phyloP scores from a whole-genome alignment of 2,113 vertebrate genomes.

The Brachirus orientalis region DNA sequence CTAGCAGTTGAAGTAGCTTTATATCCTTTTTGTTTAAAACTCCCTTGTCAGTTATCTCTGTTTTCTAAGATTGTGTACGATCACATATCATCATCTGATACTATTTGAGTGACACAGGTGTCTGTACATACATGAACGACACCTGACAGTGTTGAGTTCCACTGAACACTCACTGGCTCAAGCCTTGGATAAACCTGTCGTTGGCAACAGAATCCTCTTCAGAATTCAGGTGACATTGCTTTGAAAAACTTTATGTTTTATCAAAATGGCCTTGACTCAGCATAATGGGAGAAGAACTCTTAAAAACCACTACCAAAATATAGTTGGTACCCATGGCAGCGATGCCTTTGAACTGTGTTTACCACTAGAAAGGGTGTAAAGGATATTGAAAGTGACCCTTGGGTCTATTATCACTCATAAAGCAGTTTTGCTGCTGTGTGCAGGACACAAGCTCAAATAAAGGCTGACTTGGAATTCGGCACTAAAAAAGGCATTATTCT shows the following conservation, averaged over 20 bases:
- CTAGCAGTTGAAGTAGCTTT: no score
- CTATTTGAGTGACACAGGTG: slow-evolving; percentile 56
- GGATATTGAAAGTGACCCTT: slow-evolving; percentile 37
- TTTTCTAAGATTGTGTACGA: no score
- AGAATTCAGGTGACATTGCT: slow-evolving; percentile 40
- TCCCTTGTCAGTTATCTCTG: no score
- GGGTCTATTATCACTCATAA: slow-evolving; percentile 11
- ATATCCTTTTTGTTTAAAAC: no score
- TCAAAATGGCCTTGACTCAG: slow-evolving; percentile 54
- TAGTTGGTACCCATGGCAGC: background rate
- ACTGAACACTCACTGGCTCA: slow-evolving; percentile 6
- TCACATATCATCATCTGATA: background rate
- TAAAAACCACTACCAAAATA: slow-evolving; percentile 30
- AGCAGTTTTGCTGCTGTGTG: slow-evolving; percentile 16
- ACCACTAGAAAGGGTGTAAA: slow-evolving; percentile 42
- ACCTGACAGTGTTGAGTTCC: slow-evolving; percentile 64
- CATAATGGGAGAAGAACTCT: slow-evolving; percentile 55
- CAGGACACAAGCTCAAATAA: slow-evolving; percentile 24
- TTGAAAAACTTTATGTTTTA: slow-evolving; percentile 50
- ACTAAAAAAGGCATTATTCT: slow-evolving; percentile 47
- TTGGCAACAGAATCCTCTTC: slow-evolving; percentile 20
- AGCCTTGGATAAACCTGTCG: slow-evolving; percentile 29
- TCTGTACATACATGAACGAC: slow-evolving; percentile 46
- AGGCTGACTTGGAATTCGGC: slow-evolving; percentile 39
- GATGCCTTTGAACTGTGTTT: slow-evolving; percentile 43